These are phyloP conservation scores for Drosophila sordidapex DNA, from an alignment of 2,888 invertebrate genomes.

Conservation along the genomic window DNA sequence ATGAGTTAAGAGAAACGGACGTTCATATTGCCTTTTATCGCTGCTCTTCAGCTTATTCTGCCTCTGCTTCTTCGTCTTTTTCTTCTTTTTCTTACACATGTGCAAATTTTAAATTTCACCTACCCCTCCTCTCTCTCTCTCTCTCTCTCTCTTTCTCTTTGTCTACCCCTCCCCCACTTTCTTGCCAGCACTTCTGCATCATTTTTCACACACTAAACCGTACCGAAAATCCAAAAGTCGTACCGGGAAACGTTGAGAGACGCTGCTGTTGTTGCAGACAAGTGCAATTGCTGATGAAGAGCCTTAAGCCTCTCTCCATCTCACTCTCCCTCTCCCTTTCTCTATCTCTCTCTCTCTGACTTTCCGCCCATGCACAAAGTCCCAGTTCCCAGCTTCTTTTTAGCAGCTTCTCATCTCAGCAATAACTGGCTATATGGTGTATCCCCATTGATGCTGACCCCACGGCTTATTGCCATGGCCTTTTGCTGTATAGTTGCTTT, in stretches of 20 bases:
- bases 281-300: conserved; percentile 46
- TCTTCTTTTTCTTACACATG: conserved; percentile 39
- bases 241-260: conserved; percentile 7
- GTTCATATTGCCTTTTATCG: conserved; percentile 59
- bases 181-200: conserved; percentile 23
- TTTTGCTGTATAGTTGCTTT: conserved; percentile 35
- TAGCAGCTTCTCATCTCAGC: conserved; percentile 11
- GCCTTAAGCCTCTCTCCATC: conserved; percentile 17
- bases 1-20: conserved; percentile 75
- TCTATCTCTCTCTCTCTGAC: background rate
- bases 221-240: conserved; percentile 12
- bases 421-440: conserved; percentile 35
- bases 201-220: conserved; percentile 35
- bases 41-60: conserved; percentile 15
- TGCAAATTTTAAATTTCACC: conserved; percentile 59
- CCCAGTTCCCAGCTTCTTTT: conserved; percentile 26
- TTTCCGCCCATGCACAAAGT: conserved; percentile 10
- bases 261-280: conserved; percentile 28
- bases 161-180: background rate
- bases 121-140: conserved; percentile 1
- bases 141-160: background rate
- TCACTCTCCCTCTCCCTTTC: background rate
- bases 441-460: conserved; percentile 57
- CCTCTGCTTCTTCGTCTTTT: conserved; percentile 1
- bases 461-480: conserved; percentile 56